Evolutionary conservation across 2,113 vertebrate genomes (phyloP).

Genomic region (Halichoeres trimaculatus): DNA sequence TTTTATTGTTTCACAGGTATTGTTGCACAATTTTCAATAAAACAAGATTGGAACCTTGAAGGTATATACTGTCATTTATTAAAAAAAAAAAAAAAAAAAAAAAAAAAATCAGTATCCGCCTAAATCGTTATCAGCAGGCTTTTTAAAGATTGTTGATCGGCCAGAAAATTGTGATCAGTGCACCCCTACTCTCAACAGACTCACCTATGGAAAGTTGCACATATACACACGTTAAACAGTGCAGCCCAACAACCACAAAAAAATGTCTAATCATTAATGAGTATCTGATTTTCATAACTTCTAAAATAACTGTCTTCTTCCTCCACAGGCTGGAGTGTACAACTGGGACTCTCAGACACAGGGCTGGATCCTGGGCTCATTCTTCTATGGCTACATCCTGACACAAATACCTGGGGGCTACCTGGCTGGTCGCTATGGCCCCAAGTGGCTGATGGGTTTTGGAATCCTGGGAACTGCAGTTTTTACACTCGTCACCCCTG

Average conservation of each 20-base stretch:
- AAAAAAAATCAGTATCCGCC: no score
- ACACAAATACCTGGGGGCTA: slow-evolving; percentile 97
- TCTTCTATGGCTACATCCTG: slow-evolving; percentile 98
- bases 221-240: background rate
- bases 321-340: slow-evolving; percentile 88
- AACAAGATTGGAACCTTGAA: no score
- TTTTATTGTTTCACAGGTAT: no score
- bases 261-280: background rate
- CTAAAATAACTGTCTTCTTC: background rate
- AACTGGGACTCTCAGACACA: slow-evolving; percentile 94
- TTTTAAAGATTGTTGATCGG: no score
- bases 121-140: no score
- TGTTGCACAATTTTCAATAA: no score
- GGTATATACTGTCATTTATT: no score
- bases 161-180: no score
- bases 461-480: slow-evolving; percentile 90
- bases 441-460: slow-evolving; percentile 91
- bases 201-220: background rate
- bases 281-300: background rate
- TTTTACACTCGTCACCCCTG: slow-evolving; percentile 92
- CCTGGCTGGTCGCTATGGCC: slow-evolving; percentile 89
- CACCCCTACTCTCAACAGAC: no score
- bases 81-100: no score
- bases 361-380: slow-evolving; percentile 97
- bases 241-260: background rate